Base-by-base conservation (phyloP, 2,113 vertebrate genomes). In the Mus spicilegus region DNA sequence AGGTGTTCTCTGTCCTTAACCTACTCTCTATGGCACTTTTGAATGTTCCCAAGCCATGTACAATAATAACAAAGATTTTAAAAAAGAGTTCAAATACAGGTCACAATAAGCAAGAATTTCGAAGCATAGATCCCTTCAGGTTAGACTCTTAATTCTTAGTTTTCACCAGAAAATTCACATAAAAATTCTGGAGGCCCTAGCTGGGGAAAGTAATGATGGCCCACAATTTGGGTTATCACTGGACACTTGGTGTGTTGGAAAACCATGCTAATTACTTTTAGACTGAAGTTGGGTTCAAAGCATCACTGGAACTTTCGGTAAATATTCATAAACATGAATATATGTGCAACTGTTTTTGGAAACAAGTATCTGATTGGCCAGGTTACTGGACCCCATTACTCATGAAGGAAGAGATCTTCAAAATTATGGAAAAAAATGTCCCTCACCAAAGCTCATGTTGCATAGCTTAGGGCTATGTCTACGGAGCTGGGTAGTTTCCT, bases 271-370 rank as follows among this genome's bases (percentile, higher is more conserved):
- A 86, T 96, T 96, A 75, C 22, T 51, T 81, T 54, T 36, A 65
- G 28, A 70, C 12, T 26, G 17, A 30, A 70, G 33, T 77, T 30
- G 36, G 28, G 92, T 98, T 69, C 28, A 90, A 84, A 91, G 78
- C 33, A 63, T 87, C 93, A 90, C 94, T 70, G n/a, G 78, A 87
- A 85, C 7, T n/a, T 56, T 93, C 69, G 78, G 19, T 67, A 67
- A 87, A 89, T 36, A 67, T 36, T 0, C 61, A 58, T 36, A 82
- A 95, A 46, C 63, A 90, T 77, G 42, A 51, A 46, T 61, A 26
- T 58, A 20, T 85, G 28, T 69, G 24, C 61, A 80, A 77, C 76
- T 89, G 9, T 69, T 46, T 51, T 95, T 95, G 70, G 72, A 93
- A 69, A 69, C 65, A 89, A 9, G 26, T 54, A 65, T 85, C 63